phyloP scores from a whole-genome alignment of 1,140 invertebrate genomes.

The Philaenus spumarius region DNA sequence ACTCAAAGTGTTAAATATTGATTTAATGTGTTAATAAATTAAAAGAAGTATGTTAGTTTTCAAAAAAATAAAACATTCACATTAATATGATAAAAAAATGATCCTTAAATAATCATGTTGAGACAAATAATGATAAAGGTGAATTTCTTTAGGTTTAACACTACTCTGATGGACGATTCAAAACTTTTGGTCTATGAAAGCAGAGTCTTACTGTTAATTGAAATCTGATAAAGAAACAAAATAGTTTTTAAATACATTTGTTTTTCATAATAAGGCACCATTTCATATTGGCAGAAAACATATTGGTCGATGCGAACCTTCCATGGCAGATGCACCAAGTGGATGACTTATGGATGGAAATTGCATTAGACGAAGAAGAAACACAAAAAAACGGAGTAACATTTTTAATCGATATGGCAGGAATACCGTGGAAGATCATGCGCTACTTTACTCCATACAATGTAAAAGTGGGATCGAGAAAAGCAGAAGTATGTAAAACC shows the following conservation, averaged over 20 bases:
- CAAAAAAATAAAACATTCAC: too few species aligned
- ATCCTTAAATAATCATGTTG: too few species aligned
- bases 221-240: background rate
- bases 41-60: background rate
- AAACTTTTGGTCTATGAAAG: background rate
- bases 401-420: conserved; percentile 36
- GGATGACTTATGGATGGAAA: conserved; percentile 35
- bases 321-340: conserved; percentile 28
- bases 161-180: background rate
- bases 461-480: conserved; percentile 30
- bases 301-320: conserved; percentile 23
- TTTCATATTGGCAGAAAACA: conserved; percentile 20
- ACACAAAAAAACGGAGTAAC: conserved; percentile 36
- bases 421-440: conserved; percentile 32
- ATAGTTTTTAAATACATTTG: background rate
- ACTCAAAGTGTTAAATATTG: background rate
- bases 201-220: background rate
- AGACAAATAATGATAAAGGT: background rate
- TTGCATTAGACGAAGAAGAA: conserved; percentile 33
- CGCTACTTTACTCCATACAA: conserved; percentile 37
- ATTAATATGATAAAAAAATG: too few species aligned
- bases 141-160: background rate
- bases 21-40: background rate
- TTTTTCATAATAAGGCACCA: background rate
- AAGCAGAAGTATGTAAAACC: conserved; percentile 32